Evolutionary conservation across 2,113 vertebrate genomes (phyloP).

Genomic region (Aldabrachelys gigantea): DNA sequence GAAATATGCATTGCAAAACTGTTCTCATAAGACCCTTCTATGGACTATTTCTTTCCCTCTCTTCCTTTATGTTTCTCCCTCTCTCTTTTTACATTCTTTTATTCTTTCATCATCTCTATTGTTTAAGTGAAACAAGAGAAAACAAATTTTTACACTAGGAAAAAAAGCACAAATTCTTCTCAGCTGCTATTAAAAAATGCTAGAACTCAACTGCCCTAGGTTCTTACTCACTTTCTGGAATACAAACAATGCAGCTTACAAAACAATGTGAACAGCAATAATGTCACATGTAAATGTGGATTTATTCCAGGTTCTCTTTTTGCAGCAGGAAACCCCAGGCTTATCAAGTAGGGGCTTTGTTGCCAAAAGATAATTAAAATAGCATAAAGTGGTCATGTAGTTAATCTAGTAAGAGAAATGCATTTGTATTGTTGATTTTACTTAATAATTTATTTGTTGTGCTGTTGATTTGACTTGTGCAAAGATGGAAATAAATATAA

Average conservation of each 20-base stretch:
- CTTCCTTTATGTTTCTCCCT: slow-evolving; percentile 17
- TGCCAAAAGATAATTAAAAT: slow-evolving; percentile 39
- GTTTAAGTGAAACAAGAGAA: neutral
- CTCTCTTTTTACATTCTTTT: slow-evolving; percentile 7
- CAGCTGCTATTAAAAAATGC: slow-evolving; percentile 28
- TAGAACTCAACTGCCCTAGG: neutral
- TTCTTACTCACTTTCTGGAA: slow-evolving; percentile 7
- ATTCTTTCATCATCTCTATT: slow-evolving; percentile 15
- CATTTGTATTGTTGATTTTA: slow-evolving; percentile 10
- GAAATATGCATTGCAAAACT: slow-evolving; percentile 53
- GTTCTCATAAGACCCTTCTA: slow-evolving; percentile 43
- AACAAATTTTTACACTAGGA: slow-evolving; percentile 31
- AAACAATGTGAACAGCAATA: slow-evolving; percentile 16
- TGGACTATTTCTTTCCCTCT: slow-evolving; percentile 30
- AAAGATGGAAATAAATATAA: neutral
- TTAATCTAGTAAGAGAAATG: slow-evolving; percentile 37
- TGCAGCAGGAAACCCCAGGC: neutral
- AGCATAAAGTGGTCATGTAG: slow-evolving; percentile 9
- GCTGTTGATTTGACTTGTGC: slow-evolving; percentile 28
- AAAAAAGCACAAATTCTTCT: slow-evolving; percentile 7
- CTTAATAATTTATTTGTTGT: slow-evolving; percentile 34
- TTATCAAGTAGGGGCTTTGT: slow-evolving; percentile 19
- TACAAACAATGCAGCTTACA: neutral
- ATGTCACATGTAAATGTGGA: neutral
- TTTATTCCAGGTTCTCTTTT: neutral